These are phyloP conservation scores for Pomatostomus ruficeps DNA, from an alignment of 2,113 vertebrate genomes.

Conservation along the genomic window DNA sequence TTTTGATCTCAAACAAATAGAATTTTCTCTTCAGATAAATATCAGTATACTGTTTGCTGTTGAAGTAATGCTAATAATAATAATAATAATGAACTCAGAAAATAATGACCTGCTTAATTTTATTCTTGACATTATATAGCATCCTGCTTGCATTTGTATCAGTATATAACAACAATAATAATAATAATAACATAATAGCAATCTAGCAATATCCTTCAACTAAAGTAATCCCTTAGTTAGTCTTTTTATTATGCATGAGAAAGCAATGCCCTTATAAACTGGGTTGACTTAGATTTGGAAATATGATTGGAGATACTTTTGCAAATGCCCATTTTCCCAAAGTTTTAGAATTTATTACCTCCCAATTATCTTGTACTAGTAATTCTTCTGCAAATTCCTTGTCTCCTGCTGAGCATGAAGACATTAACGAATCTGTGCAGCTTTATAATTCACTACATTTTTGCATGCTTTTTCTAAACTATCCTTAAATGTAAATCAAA, in stretches of 20 bases:
- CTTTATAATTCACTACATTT: background rate
- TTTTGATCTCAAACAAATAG: background rate
- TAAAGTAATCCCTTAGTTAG: background rate
- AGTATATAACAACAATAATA: background rate
- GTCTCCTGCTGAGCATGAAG: background rate
- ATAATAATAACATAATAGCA: background rate
- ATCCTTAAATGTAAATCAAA: background rate
- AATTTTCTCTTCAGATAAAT: background rate
- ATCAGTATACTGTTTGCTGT: background rate
- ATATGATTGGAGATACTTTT: background rate
- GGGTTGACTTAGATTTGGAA: background rate
- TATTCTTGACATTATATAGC: background rate
- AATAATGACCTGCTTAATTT: background rate
- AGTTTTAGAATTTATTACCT: background rate
- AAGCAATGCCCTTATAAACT: background rate
- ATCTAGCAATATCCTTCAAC: background rate
- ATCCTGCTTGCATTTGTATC: background rate
- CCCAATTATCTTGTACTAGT: background rate
- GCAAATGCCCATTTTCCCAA: background rate
- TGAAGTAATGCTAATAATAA: background rate
- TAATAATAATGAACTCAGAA: background rate
- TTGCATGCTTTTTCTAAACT: background rate
- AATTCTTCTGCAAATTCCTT: slow-evolving; percentile 21
- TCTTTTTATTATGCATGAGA: background rate
- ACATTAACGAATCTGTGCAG: background rate